Evolutionary conservation across 2,113 vertebrate species (phyloP), one percentile per base, ranked within the genome.

Genomic region (Hucho hucho): DNA sequence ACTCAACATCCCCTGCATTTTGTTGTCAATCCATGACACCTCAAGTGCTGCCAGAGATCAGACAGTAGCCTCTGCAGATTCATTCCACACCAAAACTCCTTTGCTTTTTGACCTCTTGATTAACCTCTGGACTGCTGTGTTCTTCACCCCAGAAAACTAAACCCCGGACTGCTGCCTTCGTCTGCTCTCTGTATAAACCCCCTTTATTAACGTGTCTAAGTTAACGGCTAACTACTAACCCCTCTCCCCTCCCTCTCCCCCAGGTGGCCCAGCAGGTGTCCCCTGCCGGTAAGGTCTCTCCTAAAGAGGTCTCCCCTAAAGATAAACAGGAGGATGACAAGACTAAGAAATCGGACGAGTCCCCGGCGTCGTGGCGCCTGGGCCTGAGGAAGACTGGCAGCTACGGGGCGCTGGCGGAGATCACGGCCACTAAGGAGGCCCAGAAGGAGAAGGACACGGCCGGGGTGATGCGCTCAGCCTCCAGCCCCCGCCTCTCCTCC

Each of bases 371-470:
- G 0, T 99, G 98, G 98, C 93, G 98, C 32, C 87, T 94, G 81
- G 95, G 97, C 75, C 93, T 99, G 84, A 94, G 97, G 75, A 99
- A 99, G 91, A 99, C 97, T 1, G 97, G 97, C 87, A 99, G 98
- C 86, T 98, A 98, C 0, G 97, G 97, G 7, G 97, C 98, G 0
- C 93, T 99, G 75, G 95, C 98, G 0, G 98, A 99, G 89, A 99
- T 98, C 86, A 96, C 96, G 18, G 95, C 97, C 83, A 92, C 96
- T 73, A 98, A 98, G 92, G 98, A 99, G 87, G 93, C 95, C 63
- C 97, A 97, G 87, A 96, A 96, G 88, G 97, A 98, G 82, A 98
- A 97, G 85, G 98, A 98, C 79, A 92, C 90, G 3, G 87, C 95
- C 3, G 98, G 98, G 43, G 97, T 99, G 80, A 98, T 98, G 93